Percentiles rank a stretch among this genome's conserved stretches.
Conservation (phyloP, 2,797 vertebrate species). For the Spatula clypeata region DNA sequence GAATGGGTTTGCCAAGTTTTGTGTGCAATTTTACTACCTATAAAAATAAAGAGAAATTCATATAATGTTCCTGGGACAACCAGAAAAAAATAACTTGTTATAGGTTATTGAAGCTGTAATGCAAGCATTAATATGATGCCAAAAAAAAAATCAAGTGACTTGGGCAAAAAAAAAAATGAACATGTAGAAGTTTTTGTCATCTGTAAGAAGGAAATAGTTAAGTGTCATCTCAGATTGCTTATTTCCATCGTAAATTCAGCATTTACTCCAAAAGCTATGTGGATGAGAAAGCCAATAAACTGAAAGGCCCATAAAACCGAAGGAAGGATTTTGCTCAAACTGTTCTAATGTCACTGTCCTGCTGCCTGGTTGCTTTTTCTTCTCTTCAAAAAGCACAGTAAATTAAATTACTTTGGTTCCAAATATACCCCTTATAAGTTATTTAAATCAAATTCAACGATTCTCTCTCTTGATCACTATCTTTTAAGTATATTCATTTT, state of each 20-base stretch:
- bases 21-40: conserved; percentile 98
- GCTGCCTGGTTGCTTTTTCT: neutral
- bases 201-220: neutral
- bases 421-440: neutral
- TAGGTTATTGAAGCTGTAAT: neutral
- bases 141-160: neutral
- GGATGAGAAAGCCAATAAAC: neutral
- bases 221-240: neutral
- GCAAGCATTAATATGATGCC: neutral
- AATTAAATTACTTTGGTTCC: neutral
- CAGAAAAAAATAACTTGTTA: neutral
- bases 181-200: neutral
- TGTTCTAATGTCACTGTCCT: neutral
- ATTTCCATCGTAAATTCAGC: neutral
- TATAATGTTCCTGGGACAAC: neutral
- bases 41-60: conserved; percentile 46
- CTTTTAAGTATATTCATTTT: neutral
- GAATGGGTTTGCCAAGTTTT: conserved; percentile 98
- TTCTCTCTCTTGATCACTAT: neutral
- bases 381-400: neutral
- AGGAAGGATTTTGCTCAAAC: neutral
- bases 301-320: neutral
- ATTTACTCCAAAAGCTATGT: neutral
- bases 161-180: neutral
- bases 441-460: neutral